Percentiles rank a stretch among this genome's conserved stretches.
Conservation (phyloP, 1,140 invertebrate species). For the Heliconius hermathena region DNA sequence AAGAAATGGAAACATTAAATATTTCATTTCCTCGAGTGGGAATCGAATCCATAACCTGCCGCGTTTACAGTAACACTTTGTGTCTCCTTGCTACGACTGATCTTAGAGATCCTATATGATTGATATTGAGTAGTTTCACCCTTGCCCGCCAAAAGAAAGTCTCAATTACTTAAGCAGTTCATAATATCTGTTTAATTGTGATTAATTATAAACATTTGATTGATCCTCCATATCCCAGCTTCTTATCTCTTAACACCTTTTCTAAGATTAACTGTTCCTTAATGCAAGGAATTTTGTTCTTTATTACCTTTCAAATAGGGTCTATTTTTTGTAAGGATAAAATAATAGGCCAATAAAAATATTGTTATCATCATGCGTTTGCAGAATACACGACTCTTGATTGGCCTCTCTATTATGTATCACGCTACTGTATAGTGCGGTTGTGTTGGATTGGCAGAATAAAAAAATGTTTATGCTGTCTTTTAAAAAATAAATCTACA, state of each 20-base stretch:
- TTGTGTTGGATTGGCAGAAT: background rate
- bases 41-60: too few relatives aligned
- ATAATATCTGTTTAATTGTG: constrained; percentile 31
- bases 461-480: background rate
- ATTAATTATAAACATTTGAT: constrained; percentile 25
- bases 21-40: too few relatives aligned
- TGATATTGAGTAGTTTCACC: too few relatives aligned
- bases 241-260: constrained; percentile 30
- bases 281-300: background rate
- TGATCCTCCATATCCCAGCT: background rate
- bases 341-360: constrained; percentile 23
- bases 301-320: background rate
- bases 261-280: background rate
- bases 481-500: too few relatives aligned
- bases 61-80: too few relatives aligned
- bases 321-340: background rate
- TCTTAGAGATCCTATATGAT: too few relatives aligned
- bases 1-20: too few relatives aligned
- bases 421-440: constrained; percentile 21
- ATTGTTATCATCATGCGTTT: constrained; percentile 30
- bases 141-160: background rate
- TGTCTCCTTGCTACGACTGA: too few relatives aligned
- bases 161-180: constrained; percentile 4
- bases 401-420: constrained; percentile 31
- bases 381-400: constrained; percentile 32